Base-by-base conservation (phyloP, 2,888 invertebrate genomes). In the Myopa tessellatipennis region DNA sequence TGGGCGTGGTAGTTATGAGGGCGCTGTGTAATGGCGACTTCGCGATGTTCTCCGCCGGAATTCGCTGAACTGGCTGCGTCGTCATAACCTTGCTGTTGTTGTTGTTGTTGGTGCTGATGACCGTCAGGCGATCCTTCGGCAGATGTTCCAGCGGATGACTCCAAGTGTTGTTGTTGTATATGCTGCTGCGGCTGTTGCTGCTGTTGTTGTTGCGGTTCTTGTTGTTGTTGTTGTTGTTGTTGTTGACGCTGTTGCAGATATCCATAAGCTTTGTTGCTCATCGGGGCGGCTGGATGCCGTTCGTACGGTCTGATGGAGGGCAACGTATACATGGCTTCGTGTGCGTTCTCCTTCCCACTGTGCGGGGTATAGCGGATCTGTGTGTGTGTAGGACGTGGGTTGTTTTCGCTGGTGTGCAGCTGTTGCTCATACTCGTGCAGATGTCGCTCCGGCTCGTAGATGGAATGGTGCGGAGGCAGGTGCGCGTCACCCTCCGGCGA, bases 1-100 rank as follows among this genome's bases (percentile, higher is more conserved):
- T 86, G 86, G 52, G 89, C 87, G 72, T 89, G 90, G 79, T 89
- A 89, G 78, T 90, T 89, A 55, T 82, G 87, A 18, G 89, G 89
- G 12, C 84, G 82, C 79, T 86, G 88, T 0, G 87, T 85, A 3
- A 85, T 69, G 60, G 6, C 63, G 36, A 4, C 26, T 74, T n/a
- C 4, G 55, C 67, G 68, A 12, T 67, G 40, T 34, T 69, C 50
- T 36, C 4, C 58, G 14, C 65, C 73, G 67, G 60, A 4, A 71
- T 36, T 45, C 79, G 70, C 68, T 80, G 82, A 68, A 80, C 79
- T 52, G 78, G 82, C 73, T 10, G 80, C 74, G 34, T 80, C 50
- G 50, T 26, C 78, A 50, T 80, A 77, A 18, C 79, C 77, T 16
- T 65, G 79, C 40, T 80, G 78, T 10, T 78, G 63, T 12, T 75